These are phyloP conservation scores for Drosophila stalkeri DNA, from an alignment of 2,888 invertebrate genomes.

Conservation along the genomic window DNA sequence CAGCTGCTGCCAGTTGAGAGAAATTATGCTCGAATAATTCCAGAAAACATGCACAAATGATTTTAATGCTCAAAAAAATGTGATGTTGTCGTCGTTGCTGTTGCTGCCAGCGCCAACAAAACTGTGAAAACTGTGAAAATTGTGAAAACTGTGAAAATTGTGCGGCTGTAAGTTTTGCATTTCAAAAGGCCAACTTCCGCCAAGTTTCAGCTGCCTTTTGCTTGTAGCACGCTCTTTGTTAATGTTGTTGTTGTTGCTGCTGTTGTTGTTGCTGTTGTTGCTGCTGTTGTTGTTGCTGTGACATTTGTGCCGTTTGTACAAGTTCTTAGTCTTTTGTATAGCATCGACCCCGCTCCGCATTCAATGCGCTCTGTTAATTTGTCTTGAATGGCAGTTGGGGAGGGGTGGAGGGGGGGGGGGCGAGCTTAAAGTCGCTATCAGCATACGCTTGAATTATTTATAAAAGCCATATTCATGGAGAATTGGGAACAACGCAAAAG, in stretches of 20 bases:
- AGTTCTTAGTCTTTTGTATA: constrained; percentile 54
- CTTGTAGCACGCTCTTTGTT: constrained; percentile 9
- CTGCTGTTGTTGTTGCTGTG: constrained; percentile 45
- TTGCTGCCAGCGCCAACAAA: constrained; percentile 11
- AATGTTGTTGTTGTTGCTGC: constrained; percentile 8
- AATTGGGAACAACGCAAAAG: constrained; percentile 42
- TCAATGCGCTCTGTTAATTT: constrained; percentile 80
- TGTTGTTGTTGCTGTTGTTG: background rate
- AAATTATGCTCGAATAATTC: constrained; percentile 79
- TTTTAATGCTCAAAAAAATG: constrained; percentile 55
- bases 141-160: constrained; percentile 25
- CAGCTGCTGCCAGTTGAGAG: constrained; percentile 68
- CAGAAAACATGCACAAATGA: constrained; percentile 65
- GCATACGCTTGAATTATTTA: constrained; percentile 78
- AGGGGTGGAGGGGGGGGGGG: background rate
- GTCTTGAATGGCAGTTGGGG: constrained; percentile 31
- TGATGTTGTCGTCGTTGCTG: background rate
- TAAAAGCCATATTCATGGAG: constrained; percentile 76
- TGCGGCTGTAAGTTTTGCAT: constrained; percentile 63
- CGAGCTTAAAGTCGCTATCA: constrained; percentile 69
- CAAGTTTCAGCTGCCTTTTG: constrained; percentile 41
- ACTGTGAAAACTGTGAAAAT: constrained; percentile 17
- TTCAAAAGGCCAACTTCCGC: constrained; percentile 68
- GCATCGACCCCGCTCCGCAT: constrained; percentile 44
- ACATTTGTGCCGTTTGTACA: constrained; percentile 62